Conservation (phyloP, 2,113 vertebrate genomes). For the Bufo bufo region DNA sequence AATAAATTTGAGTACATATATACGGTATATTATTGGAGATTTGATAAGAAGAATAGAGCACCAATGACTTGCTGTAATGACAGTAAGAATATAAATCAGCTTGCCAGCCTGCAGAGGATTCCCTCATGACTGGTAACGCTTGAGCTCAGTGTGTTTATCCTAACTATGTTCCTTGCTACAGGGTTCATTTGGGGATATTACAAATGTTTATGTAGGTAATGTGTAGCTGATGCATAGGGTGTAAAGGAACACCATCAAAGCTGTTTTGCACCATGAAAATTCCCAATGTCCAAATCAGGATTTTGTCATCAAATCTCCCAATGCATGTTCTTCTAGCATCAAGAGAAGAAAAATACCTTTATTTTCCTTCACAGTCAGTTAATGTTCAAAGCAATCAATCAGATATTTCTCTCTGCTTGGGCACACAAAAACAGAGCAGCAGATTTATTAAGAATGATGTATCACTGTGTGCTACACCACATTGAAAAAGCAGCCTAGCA, state of each 20-base stretch:
- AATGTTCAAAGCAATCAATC: not conserved
- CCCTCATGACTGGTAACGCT: conserved; percentile 29
- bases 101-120: conserved; percentile 10
- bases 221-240: not conserved
- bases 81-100: conserved; percentile 11
- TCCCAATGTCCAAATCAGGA: not conserved
- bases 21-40: not conserved
- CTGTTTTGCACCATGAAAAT: not conserved
- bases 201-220: conserved; percentile 25
- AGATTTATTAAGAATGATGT: not conserved
- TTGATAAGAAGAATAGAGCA: not conserved
- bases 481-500: not conserved
- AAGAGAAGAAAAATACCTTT: not conserved
- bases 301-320: not conserved
- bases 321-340: not conserved
- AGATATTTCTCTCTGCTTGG: not conserved
- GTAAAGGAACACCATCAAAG: not conserved
- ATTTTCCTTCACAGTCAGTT: not conserved
- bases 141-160: conserved; percentile 18
- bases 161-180: conserved; percentile 26
- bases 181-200: conserved; percentile 31
- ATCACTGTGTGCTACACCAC: not conserved
- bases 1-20: not conserved
- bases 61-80: not conserved
- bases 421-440: not conserved